Conservation (phyloP, 2,797 vertebrate species). For the Danionella dracula region DNA sequence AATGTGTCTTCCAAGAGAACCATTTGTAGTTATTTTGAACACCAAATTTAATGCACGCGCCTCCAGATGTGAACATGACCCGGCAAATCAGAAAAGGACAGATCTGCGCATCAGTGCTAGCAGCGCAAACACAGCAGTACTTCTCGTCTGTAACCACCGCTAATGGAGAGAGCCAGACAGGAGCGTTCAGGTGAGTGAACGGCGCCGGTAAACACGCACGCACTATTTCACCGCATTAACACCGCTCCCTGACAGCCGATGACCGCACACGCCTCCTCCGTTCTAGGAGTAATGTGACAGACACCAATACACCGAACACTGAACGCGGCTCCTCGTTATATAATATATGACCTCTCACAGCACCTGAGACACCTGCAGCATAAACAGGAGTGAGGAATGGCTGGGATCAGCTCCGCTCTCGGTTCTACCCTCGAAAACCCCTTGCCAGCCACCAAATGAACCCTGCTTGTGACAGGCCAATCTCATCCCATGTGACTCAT, state of each 20-base stretch:
- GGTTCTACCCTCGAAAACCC: slow-evolving; percentile 3
- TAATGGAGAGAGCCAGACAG: neutral
- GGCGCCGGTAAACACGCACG: neutral
- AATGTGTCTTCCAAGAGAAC: no score
- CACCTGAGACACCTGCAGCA: slow-evolving; percentile 36
- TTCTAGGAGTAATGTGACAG: slow-evolving; percentile 37
- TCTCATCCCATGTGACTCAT: slow-evolving; percentile 59
- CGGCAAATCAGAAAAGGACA: no score
- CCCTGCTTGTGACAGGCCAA: slow-evolving; percentile 59
- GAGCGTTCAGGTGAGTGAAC: slow-evolving; percentile 17
- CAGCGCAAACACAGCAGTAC: no score
- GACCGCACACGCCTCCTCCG: slow-evolving; percentile 39
- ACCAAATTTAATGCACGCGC: no score
- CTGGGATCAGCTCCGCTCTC: slow-evolving; percentile 56
- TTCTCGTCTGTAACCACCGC: no score
- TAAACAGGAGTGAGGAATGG: slow-evolving; percentile 56
- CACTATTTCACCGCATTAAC: slow-evolving; percentile 27
- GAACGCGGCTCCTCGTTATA: slow-evolving; percentile 34
- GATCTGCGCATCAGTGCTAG: no score
- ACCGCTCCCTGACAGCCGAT: slow-evolving; percentile 36
- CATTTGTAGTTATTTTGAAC: no score
- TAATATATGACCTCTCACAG: slow-evolving; percentile 56
- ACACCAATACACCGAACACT: slow-evolving; percentile 39
- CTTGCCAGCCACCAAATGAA: slow-evolving; percentile 61
- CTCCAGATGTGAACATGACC: no score